phyloP scores from a whole-genome alignment of 1,140 invertebrate genomes.

The Nilaparvata lugens region DNA sequence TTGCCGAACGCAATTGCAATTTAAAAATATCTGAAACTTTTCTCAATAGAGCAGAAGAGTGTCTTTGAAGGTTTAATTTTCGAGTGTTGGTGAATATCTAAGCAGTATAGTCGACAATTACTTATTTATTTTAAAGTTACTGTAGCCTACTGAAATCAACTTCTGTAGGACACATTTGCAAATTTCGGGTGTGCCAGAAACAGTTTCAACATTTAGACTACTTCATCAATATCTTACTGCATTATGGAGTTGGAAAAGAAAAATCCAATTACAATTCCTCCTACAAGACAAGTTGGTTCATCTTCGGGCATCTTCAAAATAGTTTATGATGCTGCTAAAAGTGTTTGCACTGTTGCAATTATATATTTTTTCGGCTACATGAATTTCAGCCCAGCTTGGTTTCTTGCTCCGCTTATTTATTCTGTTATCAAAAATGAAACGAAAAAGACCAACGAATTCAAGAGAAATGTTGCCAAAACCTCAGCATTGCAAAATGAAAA shows the following conservation, averaged over 20 bases:
- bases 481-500: slow-evolving; percentile 72
- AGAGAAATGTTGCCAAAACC: slow-evolving; percentile 68
- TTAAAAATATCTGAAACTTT: too few species aligned
- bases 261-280: neutral
- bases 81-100: too few species aligned
- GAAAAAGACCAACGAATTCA: slow-evolving; percentile 60
- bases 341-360: slow-evolving; percentile 48
- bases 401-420: slow-evolving; percentile 70
- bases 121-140: too few species aligned
- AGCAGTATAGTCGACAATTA: too few species aligned
- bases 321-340: slow-evolving; percentile 21
- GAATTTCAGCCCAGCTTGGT: slow-evolving; percentile 77
- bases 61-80: too few species aligned
- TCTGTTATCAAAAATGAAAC: slow-evolving; percentile 71
- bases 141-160: too few species aligned
- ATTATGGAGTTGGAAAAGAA: neutral
- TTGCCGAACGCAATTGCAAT: too few species aligned
- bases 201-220: too few species aligned
- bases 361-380: slow-evolving; percentile 79
- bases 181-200: too few species aligned
- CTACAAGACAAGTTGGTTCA: neutral
- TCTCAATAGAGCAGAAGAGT: too few species aligned
- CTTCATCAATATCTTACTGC: too few species aligned
- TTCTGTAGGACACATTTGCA: too few species aligned
- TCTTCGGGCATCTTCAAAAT: slow-evolving; percentile 18